phyloP scores from a whole-genome alignment of 2,888 invertebrate genomes.

The Parapristionchus giblindavisi region DNA sequence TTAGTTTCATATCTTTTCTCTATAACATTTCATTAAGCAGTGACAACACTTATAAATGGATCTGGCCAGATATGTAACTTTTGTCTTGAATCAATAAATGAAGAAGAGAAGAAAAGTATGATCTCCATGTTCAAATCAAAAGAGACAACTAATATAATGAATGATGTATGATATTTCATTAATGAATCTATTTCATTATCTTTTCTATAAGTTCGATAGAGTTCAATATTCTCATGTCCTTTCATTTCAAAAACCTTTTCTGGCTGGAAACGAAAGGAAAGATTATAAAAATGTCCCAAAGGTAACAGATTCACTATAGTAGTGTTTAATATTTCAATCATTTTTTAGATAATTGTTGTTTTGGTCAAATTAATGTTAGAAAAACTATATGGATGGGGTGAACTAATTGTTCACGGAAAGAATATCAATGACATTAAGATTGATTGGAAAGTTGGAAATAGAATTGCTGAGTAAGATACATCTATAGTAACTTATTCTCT shows the following conservation, averaged over 20 bases:
- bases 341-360: background rate
- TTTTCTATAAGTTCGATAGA: too few relatives aligned
- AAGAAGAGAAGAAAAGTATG: conserved; percentile 9
- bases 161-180: too few relatives aligned
- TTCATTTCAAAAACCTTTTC: background rate
- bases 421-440: conserved; percentile 27
- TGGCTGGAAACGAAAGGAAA: conserved; percentile 18
- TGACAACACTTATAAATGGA: conserved; percentile 24
- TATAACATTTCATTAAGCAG: conserved; percentile 2
- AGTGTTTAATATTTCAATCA: background rate
- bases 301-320: conserved; percentile 17
- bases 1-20: background rate
- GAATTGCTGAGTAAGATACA: conserved; percentile 14
- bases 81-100: background rate
- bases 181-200: too few relatives aligned
- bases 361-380: background rate
- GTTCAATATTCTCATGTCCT: background rate
- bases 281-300: conserved; percentile 4
- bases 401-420: background rate
- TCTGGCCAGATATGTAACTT: conserved; percentile 5
- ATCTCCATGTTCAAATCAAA: background rate
- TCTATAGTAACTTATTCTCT: background rate
- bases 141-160: background rate
- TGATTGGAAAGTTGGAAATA: conserved; percentile 6
- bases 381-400: background rate